Evolutionary conservation across 2,113 vertebrate species (phyloP).

Genomic region (Kryptolebias marmoratus): DNA sequence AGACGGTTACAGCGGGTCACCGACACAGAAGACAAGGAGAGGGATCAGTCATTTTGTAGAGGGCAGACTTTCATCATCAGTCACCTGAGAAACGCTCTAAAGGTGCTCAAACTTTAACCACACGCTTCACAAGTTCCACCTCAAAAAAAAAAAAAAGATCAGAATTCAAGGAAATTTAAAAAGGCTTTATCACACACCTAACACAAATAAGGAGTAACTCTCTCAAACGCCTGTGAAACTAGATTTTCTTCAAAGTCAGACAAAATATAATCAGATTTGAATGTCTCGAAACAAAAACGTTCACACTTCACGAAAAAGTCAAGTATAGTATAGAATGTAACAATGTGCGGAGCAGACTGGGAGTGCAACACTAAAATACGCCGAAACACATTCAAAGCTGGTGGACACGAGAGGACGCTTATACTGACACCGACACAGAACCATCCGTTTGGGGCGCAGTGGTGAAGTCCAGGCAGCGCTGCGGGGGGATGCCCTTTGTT

Average conservation of each 20-base stretch:
- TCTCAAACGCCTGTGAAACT: conserved; percentile 44
- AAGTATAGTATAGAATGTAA: conserved; percentile 76
- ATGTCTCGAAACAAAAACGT: conserved; percentile 53
- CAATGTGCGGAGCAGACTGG: conserved; percentile 63
- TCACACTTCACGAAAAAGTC: conserved; percentile 50
- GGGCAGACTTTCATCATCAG: conserved; percentile 9
- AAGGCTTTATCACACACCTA: conserved; percentile 35
- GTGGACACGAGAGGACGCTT: conserved; percentile 44
- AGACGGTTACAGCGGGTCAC: conserved; percentile 44
- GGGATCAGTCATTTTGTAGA: conserved; percentile 10
- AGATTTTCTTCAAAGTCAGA: conserved; percentile 59
- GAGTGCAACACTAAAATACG: conserved; percentile 71
- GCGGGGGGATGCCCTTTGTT: conserved; percentile 28
- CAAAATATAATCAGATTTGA: conserved; percentile 72
- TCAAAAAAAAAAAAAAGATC: conserved; percentile 12
- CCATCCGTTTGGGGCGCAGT: conserved; percentile 31
- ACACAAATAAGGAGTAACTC: conserved; percentile 58
- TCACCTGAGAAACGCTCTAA: neutral
- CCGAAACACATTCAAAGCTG: conserved; percentile 62
- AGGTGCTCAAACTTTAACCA: too few relatives aligned
- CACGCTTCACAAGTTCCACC: neutral
- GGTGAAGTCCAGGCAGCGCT: conserved; percentile 25
- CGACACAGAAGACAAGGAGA: conserved; percentile 33
- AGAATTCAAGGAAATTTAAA: conserved; percentile 44
- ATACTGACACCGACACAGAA: conserved; percentile 39